Base-by-base conservation (phyloP, 2,113 vertebrate genomes). In the Ploceus nigricollis region DNA sequence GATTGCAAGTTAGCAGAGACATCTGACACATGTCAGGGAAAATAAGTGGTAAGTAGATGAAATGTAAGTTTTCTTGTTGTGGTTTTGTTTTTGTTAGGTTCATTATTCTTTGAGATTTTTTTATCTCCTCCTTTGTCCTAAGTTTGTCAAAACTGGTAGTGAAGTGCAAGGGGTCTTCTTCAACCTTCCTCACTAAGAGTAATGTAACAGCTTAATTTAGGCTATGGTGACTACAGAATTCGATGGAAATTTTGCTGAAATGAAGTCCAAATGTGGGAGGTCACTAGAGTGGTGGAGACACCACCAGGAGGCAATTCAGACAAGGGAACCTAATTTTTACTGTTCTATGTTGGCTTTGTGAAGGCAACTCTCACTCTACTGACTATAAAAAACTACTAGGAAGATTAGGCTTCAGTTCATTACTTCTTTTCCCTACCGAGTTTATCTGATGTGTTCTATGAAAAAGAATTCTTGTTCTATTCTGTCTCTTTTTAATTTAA, bases 321-420 rank as follows among this genome's bases (percentile, higher is more conserved):
- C 17, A 48, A 47, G 20, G 63, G 33, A 86, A 61, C 16, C 44
- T 82, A 39, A 51, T 68, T 90, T 65, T 79, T 73, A 45, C 24
- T 0, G 0, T 61, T 71, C 40, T 25, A 1, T 66, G 8, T 58
- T 80, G 50, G 9, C 13, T 86, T 60, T 72, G 25, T 63, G 53
- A 72, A 50, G 22, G 17, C 12, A 47, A 10, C 24, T 65, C 30
- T 78, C 12, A 15, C 23, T 64, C 14, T 12, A 11, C 35, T 71
- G 33, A 23, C 24, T 57, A 1, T 22, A 13, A 50, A 88, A 87
- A 40, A 40, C 47, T 48, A 63, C 4, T 22, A 44, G 13, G 24
- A 76, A 65, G n/a, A 40, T 60, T 39, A 72, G 37, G 23, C 57
- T 76, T 79, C 10, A 33, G 35, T 71, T 92, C 24, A 25, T 76